A percentile compares a stretch with the other conserved stretches of the same genome.
Evolutionary conservation across 2,113 vertebrate genomes (phyloP).

Genomic region (Ellobius talpinus): DNA sequence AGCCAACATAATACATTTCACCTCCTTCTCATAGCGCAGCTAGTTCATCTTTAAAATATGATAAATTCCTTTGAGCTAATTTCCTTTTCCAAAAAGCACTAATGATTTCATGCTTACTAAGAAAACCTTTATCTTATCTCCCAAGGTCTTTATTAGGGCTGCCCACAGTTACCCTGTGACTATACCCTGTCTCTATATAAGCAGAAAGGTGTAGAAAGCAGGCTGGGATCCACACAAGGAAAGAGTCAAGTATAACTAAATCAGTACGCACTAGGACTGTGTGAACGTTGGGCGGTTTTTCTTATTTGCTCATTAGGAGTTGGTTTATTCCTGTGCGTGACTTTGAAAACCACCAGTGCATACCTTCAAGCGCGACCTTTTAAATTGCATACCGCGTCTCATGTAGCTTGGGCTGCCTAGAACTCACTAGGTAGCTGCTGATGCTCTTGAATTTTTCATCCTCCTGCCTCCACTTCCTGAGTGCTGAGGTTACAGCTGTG

Average conservation of each 20-base stretch:
- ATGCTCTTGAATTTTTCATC: neutral
- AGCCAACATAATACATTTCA: neutral
- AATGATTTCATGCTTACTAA: neutral
- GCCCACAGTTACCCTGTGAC: neutral
- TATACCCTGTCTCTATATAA: too few relatives aligned
- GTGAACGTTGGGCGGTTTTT: neutral
- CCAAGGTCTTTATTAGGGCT: neutral
- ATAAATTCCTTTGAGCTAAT: neutral
- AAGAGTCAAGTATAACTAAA: neutral
- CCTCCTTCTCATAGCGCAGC: neutral
- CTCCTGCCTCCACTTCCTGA: neutral
- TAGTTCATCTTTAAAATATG: neutral
- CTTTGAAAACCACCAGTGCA: neutral
- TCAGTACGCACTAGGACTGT: rapidly evolving
- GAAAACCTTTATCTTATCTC: neutral
- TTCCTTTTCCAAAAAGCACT: neutral
- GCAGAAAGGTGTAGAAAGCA: rapidly evolving
- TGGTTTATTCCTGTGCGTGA: neutral
- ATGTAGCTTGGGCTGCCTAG: neutral
- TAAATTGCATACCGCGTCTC: neutral
- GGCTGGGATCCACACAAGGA: rapidly evolving
- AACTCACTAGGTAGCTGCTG: too few relatives aligned
- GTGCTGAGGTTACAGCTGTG: neutral
- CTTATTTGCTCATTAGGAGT: neutral
- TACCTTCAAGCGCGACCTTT: neutral